These are phyloP conservation scores for Heterodera carotae DNA, from an alignment of 1,140 invertebrate species.

Conservation along the genomic window DNA sequence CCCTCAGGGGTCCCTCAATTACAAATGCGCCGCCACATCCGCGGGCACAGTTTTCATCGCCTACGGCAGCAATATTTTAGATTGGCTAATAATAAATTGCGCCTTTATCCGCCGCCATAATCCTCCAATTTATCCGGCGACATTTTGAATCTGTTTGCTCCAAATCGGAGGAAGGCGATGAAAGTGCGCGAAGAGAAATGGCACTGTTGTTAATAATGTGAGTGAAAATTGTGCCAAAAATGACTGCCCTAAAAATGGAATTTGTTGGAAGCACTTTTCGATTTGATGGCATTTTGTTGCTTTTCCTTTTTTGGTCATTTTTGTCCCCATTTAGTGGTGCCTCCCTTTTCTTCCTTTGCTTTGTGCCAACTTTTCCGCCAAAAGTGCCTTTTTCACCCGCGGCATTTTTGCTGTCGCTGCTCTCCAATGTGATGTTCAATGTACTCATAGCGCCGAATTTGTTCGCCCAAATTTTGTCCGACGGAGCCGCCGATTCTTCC, in stretches of 20 bases:
- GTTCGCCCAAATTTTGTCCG: background rate
- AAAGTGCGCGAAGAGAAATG: background rate
- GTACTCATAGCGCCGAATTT: background rate
- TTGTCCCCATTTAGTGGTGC: background rate
- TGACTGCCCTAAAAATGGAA: too few species aligned
- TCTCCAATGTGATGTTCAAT: background rate
- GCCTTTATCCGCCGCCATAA: too few species aligned
- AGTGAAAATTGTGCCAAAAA: constrained; percentile 7
- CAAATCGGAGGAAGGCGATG: too few species aligned
- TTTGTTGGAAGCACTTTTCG: too few species aligned
- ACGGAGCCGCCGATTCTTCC: background rate
- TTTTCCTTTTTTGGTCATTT: background rate
- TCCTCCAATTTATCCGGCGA: too few species aligned
- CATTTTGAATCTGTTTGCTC: too few species aligned
- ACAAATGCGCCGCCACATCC: too few species aligned
- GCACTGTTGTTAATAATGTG: background rate
- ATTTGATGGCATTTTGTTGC: too few species aligned
- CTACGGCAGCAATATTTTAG: too few species aligned
- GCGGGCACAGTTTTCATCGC: too few species aligned
- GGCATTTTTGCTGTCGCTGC: background rate
- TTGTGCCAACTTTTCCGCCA: constrained; percentile 7
- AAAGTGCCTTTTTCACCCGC: background rate
- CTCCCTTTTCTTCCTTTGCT: background rate
- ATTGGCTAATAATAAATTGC: too few species aligned
- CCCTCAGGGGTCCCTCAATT: too few species aligned